Evolutionary conservation across 2,888 invertebrate genomes (phyloP).

Genomic region (Melanophora roralis): DNA sequence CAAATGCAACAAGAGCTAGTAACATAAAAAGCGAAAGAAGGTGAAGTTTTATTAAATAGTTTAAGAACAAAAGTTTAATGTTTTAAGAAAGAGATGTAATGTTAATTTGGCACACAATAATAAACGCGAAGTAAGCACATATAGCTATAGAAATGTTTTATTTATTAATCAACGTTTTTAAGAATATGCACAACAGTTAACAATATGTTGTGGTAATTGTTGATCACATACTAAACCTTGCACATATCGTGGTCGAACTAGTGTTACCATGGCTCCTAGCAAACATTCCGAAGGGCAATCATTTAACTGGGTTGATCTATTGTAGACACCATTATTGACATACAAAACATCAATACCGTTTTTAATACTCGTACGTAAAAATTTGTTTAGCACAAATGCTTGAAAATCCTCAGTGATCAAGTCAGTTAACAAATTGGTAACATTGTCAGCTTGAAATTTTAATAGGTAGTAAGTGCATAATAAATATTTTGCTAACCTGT

Average conservation of each 20-base stretch:
- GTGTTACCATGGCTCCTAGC: constrained; percentile 48
- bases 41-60: constrained; percentile 52
- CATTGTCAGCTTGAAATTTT: constrained; percentile 50
- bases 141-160: too few species aligned
- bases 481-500: neutral
- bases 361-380: constrained; percentile 44
- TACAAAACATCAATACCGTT: constrained; percentile 62
- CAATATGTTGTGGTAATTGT: constrained; percentile 46
- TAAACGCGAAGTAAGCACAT: too few species aligned
- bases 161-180: neutral
- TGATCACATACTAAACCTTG: constrained; percentile 39
- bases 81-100: constrained; percentile 23
- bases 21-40: constrained; percentile 70
- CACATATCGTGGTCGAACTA: constrained; percentile 58
- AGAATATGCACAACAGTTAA: constrained; percentile 39
- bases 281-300: constrained; percentile 47
- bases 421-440: constrained; percentile 42
- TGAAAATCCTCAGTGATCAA: constrained; percentile 36
- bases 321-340: constrained; percentile 59
- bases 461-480: neutral
- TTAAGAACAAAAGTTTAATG: neutral
- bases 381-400: constrained; percentile 42
- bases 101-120: neutral
- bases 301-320: neutral
- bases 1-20: constrained; percentile 67